Base-by-base conservation (phyloP, 2,113 vertebrate species). In the Eurystomus gularis region DNA sequence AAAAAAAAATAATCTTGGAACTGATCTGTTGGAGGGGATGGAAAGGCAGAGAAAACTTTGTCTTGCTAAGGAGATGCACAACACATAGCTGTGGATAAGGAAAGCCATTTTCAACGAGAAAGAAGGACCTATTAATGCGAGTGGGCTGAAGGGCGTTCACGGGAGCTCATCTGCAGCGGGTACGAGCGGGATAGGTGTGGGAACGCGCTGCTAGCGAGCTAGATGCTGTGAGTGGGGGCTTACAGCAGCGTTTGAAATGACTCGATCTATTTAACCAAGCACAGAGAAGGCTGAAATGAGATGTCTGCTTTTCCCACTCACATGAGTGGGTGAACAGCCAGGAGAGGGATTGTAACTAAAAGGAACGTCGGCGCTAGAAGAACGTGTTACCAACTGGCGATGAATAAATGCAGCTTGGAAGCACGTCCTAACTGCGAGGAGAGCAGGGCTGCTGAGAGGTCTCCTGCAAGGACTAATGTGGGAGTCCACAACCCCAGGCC, bases 1-100 rank as follows among this genome's bases (percentile, higher is more conserved):
- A 1, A 7, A 49, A 0, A 0, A 49, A 15, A 35, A 13, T 35
- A 33, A 33, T 46, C 33, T 68, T 3, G 0, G 68, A 78, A 35
- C 31, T 9, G 0, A 57, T 15, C 40, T 11, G 60, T 11, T 13
- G 1, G 62, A 90, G 76, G 76, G 5, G 28, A 31, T 35, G 3
- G 81, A 25, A 61, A n/a, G 31, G 49, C 88, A 26, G 37, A 61
- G 75, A 44, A 51, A 49, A 35, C 40, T 25, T 37, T 6, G 37
- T 28, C 58, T 40, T 6, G 39, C 4, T 29, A 19, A 46, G 37
- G 44, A 9, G 1, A 4, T 0, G 19, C 20, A 10, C 37, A 11
- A 8, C 2, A 5, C 15, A 2, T 4, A 26, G 66, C 11, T 82
- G 5, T 8, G 28, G 11, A 31, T 65, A 52, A 65, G 54, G 39